Conservation (phyloP, 1,140 invertebrate species). For the Sycophila sp. region DNA sequence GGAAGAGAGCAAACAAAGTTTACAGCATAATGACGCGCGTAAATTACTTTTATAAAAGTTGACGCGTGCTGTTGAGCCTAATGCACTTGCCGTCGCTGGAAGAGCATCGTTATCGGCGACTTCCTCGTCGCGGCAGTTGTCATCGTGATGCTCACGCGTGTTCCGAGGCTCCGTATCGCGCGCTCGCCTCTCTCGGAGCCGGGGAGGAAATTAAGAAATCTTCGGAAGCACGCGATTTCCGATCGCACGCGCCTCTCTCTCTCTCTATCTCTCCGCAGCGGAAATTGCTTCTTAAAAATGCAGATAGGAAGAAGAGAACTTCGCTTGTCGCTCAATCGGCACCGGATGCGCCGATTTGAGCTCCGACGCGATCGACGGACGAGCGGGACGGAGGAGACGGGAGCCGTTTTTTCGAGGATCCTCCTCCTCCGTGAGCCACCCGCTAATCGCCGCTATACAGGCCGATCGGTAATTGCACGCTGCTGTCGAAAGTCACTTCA, state of each 20-base stretch:
- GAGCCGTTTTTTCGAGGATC: constrained; percentile 48
- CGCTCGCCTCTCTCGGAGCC: not conserved
- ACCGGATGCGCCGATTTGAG: constrained; percentile 61
- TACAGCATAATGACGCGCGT: not conserved
- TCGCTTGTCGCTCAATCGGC: constrained; percentile 53
- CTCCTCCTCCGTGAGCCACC: not conserved
- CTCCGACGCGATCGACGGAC: constrained; percentile 43
- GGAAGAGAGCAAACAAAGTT: too few relatives aligned
- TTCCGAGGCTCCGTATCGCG: not conserved
- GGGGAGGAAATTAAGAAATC: constrained; percentile 19
- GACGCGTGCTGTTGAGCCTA: not conserved
- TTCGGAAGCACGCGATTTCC: constrained; percentile 18
- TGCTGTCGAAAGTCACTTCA: not conserved
- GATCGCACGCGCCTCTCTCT: not conserved
- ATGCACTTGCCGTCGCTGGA: constrained; percentile 12
- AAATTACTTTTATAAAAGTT: constrained; percentile 17
- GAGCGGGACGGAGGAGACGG: constrained; percentile 40
- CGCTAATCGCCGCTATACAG: constrained; percentile 15
- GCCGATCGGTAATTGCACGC: not conserved
- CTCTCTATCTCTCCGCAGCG: too few relatives aligned
- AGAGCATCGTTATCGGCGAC: constrained; percentile 5
- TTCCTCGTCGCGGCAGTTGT: constrained; percentile 19
- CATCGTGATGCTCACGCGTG: not conserved
- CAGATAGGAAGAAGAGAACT: constrained; percentile 18
- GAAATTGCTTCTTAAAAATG: constrained; percentile 34